phyloP scores from a whole-genome alignment of 1,140 invertebrate species.

The Drosophila parabipectinata region DNA sequence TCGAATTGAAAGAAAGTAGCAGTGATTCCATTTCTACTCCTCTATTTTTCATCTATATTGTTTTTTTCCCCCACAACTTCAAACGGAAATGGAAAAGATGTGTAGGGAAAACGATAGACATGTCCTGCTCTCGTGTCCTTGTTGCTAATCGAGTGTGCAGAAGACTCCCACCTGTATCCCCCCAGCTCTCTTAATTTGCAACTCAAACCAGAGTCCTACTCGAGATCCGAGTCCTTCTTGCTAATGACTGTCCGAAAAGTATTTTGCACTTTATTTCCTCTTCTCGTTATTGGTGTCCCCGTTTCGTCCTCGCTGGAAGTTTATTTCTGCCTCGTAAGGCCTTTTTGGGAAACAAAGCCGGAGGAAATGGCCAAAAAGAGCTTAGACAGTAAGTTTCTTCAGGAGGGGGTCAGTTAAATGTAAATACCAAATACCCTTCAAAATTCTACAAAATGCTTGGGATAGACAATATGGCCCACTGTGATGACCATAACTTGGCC shows the following conservation, averaged over 20 bases:
- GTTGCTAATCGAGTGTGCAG: conserved; percentile 35
- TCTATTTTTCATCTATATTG: conserved; percentile 21
- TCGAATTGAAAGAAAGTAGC: conserved; percentile 39
- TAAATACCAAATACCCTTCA: neutral
- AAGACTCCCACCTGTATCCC: neutral
- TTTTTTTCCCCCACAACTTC: conserved; percentile 1
- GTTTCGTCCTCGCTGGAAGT: conserved; percentile 11
- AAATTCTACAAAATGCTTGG: too few species aligned
- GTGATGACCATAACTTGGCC: too few species aligned
- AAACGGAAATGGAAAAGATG: conserved; percentile 40
- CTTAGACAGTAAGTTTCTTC: conserved; percentile 8
- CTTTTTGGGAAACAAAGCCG: conserved; percentile 9
- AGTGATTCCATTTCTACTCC: conserved; percentile 6
- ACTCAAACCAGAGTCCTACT: neutral
- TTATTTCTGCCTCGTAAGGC: conserved; percentile 32
- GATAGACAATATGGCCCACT: too few species aligned
- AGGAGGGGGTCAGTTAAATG: neutral
- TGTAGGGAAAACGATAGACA: conserved; percentile 2
- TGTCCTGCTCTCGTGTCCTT: conserved; percentile 18
- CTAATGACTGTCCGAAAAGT: conserved; percentile 53
- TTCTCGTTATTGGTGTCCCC: conserved; percentile 39
- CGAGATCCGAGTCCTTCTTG: conserved; percentile 10
- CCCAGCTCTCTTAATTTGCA: conserved; percentile 30
- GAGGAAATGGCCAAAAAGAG: conserved; percentile 17
- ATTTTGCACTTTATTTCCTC: conserved; percentile 52